A percentile compares a stretch with the other conserved stretches of the same genome.
These are phyloP conservation scores for Troglohyphantes excavatus DNA, from an alignment of 2,888 invertebrate genomes.

Conservation along the genomic window DNA sequence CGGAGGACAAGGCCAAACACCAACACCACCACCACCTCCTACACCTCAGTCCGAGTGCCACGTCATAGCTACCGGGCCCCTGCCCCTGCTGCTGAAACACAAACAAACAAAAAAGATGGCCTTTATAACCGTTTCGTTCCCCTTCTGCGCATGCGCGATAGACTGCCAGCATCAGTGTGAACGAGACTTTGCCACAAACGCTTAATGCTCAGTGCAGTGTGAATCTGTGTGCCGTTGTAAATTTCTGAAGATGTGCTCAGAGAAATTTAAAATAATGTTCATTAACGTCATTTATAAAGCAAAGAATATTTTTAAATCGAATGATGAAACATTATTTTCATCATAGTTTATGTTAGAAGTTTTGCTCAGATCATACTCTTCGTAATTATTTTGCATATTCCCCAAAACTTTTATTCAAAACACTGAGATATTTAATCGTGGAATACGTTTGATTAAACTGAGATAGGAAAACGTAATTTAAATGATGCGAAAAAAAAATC, in stretches of 20 bases:
- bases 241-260: neutral
- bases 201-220: neutral
- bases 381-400: no score
- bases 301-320: no score
- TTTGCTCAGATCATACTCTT: no score
- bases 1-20: constrained; percentile 54
- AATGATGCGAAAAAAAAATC: no score
- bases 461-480: no score
- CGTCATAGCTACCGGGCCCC: constrained; percentile 63
- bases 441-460: no score
- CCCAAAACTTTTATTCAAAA: no score
- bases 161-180: neutral
- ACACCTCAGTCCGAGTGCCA: constrained; percentile 55
- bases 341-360: no score
- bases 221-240: neutral
- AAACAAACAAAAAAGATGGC: neutral
- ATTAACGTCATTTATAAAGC: no score
- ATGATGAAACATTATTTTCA: no score
- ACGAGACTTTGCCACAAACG: neutral
- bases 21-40: constrained; percentile 61
- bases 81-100: neutral
- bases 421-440: no score
- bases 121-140: neutral
- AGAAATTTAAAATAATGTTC: neutral
- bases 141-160: neutral